These are phyloP conservation scores for Drosophila mayri DNA, from an alignment of 1,140 invertebrate genomes.

Conservation along the genomic window DNA sequence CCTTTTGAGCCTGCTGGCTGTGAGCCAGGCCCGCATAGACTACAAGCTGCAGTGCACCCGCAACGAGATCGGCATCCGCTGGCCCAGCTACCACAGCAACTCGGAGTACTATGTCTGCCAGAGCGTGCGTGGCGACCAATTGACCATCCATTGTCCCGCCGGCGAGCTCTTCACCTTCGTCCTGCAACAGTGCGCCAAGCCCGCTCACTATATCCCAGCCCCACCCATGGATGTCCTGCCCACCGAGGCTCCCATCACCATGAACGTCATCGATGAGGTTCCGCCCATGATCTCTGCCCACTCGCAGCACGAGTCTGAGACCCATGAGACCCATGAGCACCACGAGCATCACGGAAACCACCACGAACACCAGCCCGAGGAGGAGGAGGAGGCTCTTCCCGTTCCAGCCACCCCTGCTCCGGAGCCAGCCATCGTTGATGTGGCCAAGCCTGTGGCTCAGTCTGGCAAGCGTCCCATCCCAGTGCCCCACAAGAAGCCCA, in stretches of 20 bases:
- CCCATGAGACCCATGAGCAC: slow-evolving; percentile 23
- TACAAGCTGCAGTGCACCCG: slow-evolving; percentile 71
- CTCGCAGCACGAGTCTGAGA: slow-evolving; percentile 4
- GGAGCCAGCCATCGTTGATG: slow-evolving; percentile 53
- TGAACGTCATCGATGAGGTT: slow-evolving; percentile 40
- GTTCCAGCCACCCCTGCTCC: slow-evolving; percentile 65
- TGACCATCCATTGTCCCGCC: slow-evolving; percentile 64
- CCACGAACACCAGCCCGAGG: slow-evolving; percentile 29
- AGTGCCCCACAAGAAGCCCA: slow-evolving; percentile 44
- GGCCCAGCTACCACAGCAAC: slow-evolving; percentile 80
- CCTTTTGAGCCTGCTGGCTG: slow-evolving; percentile 61
- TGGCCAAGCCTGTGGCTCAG: slow-evolving; percentile 54
- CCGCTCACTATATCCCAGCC: slow-evolving; percentile 69
- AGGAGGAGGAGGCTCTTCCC: slow-evolving; percentile 39
- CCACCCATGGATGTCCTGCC: slow-evolving; percentile 65
- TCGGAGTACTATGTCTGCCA: slow-evolving; percentile 77
- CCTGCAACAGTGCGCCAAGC: slow-evolving; percentile 67
- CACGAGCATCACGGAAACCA: slow-evolving; percentile 30
- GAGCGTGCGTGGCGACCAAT: slow-evolving; percentile 49
- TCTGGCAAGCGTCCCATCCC: slow-evolving; percentile 46
- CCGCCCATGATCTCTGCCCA: slow-evolving; percentile 48
- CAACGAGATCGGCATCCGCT: slow-evolving; percentile 75
- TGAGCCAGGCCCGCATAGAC: slow-evolving; percentile 62
- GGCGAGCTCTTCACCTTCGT: slow-evolving; percentile 81
- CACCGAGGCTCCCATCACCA: slow-evolving; percentile 56